Conservation (phyloP, 2,888 invertebrate genomes). For the Anticlea derivata region DNA sequence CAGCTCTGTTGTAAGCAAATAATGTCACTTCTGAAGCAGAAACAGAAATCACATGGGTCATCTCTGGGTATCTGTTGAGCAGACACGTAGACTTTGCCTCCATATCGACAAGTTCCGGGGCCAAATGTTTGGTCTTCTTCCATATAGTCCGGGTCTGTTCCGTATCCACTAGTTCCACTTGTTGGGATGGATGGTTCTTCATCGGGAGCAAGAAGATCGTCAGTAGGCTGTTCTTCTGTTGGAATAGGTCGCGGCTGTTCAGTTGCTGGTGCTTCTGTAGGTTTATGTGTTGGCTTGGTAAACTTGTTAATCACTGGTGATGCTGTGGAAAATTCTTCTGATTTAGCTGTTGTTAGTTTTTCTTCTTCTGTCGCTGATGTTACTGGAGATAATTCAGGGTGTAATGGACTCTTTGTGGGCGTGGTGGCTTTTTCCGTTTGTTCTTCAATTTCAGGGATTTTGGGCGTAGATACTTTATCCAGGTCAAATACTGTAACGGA, state of each 20-base stretch:
- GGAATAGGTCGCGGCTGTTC: conserved; percentile 60
- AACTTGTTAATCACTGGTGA: conserved; percentile 43
- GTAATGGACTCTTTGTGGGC: conserved; percentile 31
- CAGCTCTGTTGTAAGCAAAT: conserved; percentile 97
- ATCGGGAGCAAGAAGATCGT: conserved; percentile 61
- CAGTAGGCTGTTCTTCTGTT: conserved; percentile 58
- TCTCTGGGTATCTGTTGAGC: conserved; percentile 97
- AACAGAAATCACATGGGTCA: conserved; percentile 98
- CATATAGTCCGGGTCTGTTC: conserved; percentile 87
- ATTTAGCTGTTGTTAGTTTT: conserved; percentile 30
- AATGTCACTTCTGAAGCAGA: conserved; percentile 98
- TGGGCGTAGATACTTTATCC: conserved; percentile 19
- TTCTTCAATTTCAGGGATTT: conserved; percentile 13
- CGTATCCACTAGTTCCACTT: conserved; percentile 70
- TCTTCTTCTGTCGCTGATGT: conserved; percentile 28
- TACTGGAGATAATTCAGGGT: conserved; percentile 23
- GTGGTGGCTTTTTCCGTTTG: conserved; percentile 30
- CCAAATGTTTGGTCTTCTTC: conserved; percentile 92
- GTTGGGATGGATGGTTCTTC: conserved; percentile 65
- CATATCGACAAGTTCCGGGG: conserved; percentile 95
- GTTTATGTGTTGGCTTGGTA: conserved; percentile 53
- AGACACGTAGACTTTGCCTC: conserved; percentile 96
- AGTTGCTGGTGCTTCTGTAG: conserved; percentile 43
- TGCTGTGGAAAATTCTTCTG: conserved; percentile 33
- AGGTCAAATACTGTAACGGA: conserved; percentile 14